Base-by-base conservation (phyloP, 2,797 vertebrate genomes). In the Eleutherodactylus coqui region DNA sequence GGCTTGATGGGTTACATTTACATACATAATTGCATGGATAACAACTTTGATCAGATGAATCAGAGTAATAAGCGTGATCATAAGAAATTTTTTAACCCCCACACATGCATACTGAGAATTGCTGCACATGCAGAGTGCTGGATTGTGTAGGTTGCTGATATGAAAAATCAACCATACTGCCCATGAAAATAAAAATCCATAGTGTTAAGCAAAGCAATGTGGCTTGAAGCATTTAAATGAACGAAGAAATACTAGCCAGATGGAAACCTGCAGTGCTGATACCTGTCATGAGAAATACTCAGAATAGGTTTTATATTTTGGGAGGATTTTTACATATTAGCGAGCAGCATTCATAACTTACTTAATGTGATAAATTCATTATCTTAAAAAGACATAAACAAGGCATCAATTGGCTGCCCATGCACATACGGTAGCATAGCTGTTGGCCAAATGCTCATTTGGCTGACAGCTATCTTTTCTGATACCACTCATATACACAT, bases 121-220 rank as follows among this genome's bases (percentile, higher is more conserved):
- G 27, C 70, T 38, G 19, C n/a, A 70, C 69, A 72, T 38, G 34
- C 34, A 69, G 17, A 13, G 21, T n/a, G 10, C 36, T 41, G 70
- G 10, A 43, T 73, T 45, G 24, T 73, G 41, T 45, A 73, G 70
- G 24, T 16, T 45, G n/a, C 27, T 13, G 14, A 11, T 17, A 45
- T 27, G 14, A 45, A 43, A 73, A 14, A 45, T 27, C 41, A 45
- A 45, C 38, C 21, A 38, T 43, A 73, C 11, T 73, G 70, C 38
- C 70, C 24, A 73, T 27, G 24, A 36, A 17, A 53, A 51, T 51
- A 75, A 75, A 75, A 75, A 47, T 49, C 45, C 14, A 76, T 53
- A 10, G 47, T 53, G 27, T 76, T 21, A 17, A 24, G 27, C 8
- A 24, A 51, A 76, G 17, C 29, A 76, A 76, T 53, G 3, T 32